These are phyloP conservation scores for Tenthredo livida DNA, from an alignment of 2,888 invertebrate species.

Conservation along the genomic window DNA sequence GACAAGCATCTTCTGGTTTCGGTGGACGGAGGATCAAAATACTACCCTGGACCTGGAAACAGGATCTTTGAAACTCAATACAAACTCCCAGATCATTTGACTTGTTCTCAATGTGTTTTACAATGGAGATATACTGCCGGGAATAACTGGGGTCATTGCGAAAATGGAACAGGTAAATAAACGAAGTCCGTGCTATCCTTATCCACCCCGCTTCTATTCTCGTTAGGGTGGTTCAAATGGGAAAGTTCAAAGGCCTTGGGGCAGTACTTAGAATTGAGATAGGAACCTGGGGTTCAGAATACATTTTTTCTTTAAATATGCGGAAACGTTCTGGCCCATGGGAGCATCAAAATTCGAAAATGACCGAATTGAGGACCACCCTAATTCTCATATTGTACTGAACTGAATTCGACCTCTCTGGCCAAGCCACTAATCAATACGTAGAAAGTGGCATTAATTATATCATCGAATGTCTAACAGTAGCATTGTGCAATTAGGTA, in stretches of 20 bases:
- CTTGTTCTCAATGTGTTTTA: slow-evolving; percentile 90
- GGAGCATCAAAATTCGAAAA: too few relatives aligned
- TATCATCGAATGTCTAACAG: slow-evolving; percentile 13
- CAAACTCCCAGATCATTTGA: slow-evolving; percentile 82
- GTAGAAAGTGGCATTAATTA: slow-evolving; percentile 51
- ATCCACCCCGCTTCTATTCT: too few relatives aligned
- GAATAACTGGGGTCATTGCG: slow-evolving; percentile 77
- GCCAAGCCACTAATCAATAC: slow-evolving; percentile 4
- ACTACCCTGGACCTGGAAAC: slow-evolving; percentile 89
- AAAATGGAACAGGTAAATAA: slow-evolving; percentile 73
- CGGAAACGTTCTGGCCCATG: too few relatives aligned
- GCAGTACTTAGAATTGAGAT: too few relatives aligned
- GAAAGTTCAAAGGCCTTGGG: too few relatives aligned
- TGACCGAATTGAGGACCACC: neutral
- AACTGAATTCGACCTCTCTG: neutral
- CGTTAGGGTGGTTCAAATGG: too few relatives aligned
- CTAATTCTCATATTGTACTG: neutral
- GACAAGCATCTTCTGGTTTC: slow-evolving; percentile 84
- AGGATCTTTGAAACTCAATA: slow-evolving; percentile 89
- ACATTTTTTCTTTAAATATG: too few relatives aligned
- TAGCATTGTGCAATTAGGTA: slow-evolving; percentile 16
- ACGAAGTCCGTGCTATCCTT: neutral
- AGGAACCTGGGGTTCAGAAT: too few relatives aligned
- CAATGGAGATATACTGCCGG: slow-evolving; percentile 95
- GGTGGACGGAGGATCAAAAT: slow-evolving; percentile 81